Base-by-base conservation (phyloP, 2,113 vertebrate species). In the Odocoileus virginianus region DNA sequence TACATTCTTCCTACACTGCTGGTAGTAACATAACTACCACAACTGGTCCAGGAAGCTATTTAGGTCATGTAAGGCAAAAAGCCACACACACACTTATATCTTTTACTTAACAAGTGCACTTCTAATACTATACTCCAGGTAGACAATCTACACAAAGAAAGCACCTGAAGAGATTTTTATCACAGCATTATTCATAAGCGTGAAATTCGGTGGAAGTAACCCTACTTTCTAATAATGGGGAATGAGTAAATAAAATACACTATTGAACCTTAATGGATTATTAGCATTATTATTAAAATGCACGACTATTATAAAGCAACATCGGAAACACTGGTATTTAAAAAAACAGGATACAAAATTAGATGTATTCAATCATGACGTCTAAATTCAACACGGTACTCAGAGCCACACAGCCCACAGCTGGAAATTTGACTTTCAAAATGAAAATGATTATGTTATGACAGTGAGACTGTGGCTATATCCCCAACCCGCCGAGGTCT, bases 221-320 rank as follows among this genome's bases (percentile, higher is more conserved):
- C 8, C 92, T 93, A 88, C 43, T 92, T 97, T 97, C 95, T 50
- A 55, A 45, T 52, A 92, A 74, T 25, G n/a, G 45, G 19, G 21
- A 87, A 36, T 60, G 57, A 87, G 61, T 52, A 84, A 55, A 54
- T 84, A 82, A 74, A 87, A 95, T 45, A 64, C 0, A 76, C 67
- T 13, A 45, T 16, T 79, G 25, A 45, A 71, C 64, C 28, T 61
- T 84, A 85, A 61, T 61, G 55, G 17, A 78, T 71, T 82, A 91
- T 86, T 82, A 71, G 67, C 67, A 92, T 4, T 67, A 28, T 67
- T 50, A 87, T 88, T 76, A 85, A 96, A 67, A 96, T 36, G 40
- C 14, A 40, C 21, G 87, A 81, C 52, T 78, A 92, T 47, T 45
- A 74, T 50, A 33, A 89, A 74, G 57, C 47, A 55, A 91, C 21